These are phyloP conservation scores for Diorhabda elongata DNA, from an alignment of 1,140 invertebrate species.

Conservation along the genomic window DNA sequence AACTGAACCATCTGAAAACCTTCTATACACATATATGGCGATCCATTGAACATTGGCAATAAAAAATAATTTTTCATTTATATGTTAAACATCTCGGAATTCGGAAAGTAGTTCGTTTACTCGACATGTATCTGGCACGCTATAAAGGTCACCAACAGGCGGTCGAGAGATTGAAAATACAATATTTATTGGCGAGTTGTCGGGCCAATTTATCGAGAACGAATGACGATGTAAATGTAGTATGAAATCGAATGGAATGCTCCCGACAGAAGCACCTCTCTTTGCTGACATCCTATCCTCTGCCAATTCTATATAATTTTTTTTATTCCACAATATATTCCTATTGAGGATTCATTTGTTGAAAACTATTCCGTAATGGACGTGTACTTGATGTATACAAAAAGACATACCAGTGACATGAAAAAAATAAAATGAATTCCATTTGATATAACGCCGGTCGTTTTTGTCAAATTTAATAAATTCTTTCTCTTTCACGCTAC, in stretches of 20 bases:
- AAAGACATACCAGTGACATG: too few species aligned
- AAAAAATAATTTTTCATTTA: not conserved
- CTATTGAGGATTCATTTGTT: too few species aligned
- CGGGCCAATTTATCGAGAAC: slow-evolving; percentile 8
- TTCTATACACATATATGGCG: too few species aligned
- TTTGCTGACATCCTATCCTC: not conserved
- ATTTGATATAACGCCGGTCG: too few species aligned
- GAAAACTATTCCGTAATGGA: too few species aligned
- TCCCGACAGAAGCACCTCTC: slow-evolving; percentile 3
- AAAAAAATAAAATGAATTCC: too few species aligned
- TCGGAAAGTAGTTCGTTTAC: not conserved
- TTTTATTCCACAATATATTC: too few species aligned
- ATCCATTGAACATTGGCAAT: not conserved
- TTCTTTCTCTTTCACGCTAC: too few species aligned
- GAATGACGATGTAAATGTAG: slow-evolving; percentile 4
- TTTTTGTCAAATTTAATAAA: too few species aligned
- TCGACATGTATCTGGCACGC: not conserved
- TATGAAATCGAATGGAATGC: slow-evolving; percentile 5
- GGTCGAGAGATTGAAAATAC: slow-evolving; percentile 14
- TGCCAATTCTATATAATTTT: too few species aligned
- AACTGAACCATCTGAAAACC: too few species aligned
- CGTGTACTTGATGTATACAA: too few species aligned
- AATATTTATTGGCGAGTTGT: slow-evolving; percentile 16
- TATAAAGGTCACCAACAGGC: slow-evolving; percentile 6
- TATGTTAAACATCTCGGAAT: not conserved